Evolutionary conservation across 2,797 vertebrate species (phyloP).

Genomic region (Rhabdomys pumilio): DNA sequence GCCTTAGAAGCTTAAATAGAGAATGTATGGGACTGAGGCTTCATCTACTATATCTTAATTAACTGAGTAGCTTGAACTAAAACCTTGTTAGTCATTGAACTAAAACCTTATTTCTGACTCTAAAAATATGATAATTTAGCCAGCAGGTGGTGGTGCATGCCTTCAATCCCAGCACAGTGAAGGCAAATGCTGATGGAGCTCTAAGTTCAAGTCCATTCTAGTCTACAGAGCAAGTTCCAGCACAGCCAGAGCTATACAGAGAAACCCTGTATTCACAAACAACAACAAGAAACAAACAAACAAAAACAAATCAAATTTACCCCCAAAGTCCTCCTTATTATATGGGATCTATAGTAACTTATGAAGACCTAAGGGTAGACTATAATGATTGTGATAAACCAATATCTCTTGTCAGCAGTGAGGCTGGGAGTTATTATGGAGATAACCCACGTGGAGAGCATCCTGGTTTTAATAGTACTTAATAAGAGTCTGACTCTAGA

Average conservation of each 20-base stretch:
- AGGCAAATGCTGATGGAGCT: background rate
- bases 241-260: background rate
- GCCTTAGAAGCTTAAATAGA: background rate
- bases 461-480: background rate
- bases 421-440: background rate
- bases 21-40: background rate
- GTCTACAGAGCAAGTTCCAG: background rate
- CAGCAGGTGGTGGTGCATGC: background rate
- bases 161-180: background rate
- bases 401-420: background rate
- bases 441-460: background rate
- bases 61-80: background rate
- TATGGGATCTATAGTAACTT: background rate
- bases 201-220: background rate
- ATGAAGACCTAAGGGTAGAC: background rate
- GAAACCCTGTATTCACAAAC: background rate
- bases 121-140: background rate
- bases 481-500: background rate
- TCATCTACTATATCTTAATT: background rate
- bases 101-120: too few relatives aligned
- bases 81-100: too few relatives aligned
- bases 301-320: background rate
- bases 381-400: background rate
- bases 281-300: background rate
- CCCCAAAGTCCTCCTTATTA: background rate